Conservation (phyloP, 2,113 vertebrate genomes). For the Nettapus auritus region DNA sequence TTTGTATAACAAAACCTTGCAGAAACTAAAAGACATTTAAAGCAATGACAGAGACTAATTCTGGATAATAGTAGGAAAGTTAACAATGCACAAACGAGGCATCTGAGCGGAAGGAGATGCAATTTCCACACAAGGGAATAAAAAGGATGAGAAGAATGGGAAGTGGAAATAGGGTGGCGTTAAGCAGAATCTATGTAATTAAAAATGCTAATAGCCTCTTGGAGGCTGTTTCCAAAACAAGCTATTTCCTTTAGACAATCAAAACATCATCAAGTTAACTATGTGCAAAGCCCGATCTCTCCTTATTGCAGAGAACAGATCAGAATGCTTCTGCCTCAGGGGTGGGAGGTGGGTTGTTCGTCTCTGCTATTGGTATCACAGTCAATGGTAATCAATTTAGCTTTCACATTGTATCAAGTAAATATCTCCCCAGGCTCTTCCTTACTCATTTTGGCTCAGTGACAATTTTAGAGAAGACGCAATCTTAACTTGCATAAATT, state of each 20-base stretch:
- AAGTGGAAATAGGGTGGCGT: slow-evolving; percentile 49
- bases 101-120: background rate
- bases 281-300: background rate
- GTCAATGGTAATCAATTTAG: background rate
- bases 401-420: background rate
- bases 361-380: background rate
- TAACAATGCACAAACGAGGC: background rate
- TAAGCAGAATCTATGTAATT: slow-evolving; percentile 62
- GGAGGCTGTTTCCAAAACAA: slow-evolving; percentile 63
- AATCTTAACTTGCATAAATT: background rate
- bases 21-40: background rate
- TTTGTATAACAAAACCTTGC: background rate
- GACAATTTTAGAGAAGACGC: background rate
- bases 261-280: slow-evolving; percentile 54
- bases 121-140: slow-evolving; percentile 23
- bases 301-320: background rate
- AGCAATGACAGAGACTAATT: background rate
- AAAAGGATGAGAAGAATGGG: slow-evolving; percentile 47
- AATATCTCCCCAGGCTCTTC: background rate
- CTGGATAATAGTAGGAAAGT: background rate
- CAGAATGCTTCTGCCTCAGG: background rate
- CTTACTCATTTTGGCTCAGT: background rate
- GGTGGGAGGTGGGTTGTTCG: background rate
- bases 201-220: slow-evolving; percentile 61
- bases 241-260: slow-evolving; percentile 64